These are phyloP conservation scores for Siniperca undulata DNA, from an alignment of 2,797 vertebrate species.

Conservation along the genomic window DNA sequence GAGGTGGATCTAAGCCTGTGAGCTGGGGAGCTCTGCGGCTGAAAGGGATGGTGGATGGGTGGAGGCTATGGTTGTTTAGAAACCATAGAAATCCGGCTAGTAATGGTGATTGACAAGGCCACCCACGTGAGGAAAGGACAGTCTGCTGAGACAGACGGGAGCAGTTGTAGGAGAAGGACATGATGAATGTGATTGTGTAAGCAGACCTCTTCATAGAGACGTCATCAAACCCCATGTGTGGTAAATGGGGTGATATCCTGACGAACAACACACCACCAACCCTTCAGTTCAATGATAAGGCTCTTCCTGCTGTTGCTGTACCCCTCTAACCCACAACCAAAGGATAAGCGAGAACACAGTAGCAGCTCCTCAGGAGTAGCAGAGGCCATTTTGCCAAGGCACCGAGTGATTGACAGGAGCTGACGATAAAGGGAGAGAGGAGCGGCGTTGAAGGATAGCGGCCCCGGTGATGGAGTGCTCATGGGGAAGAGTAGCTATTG, in stretches of 20 bases:
- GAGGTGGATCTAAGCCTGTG: constrained; percentile 52
- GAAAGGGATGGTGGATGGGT: constrained; percentile 49
- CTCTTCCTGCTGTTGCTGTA: constrained; percentile 41
- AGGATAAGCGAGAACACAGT: constrained; percentile 68
- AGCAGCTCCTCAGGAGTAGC: constrained; percentile 52
- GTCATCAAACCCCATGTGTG: constrained; percentile 36
- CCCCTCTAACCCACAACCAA: constrained; percentile 57
- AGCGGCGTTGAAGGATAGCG: constrained; percentile 76
- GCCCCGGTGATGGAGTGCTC: constrained; percentile 80
- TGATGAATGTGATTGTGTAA: constrained; percentile 28
- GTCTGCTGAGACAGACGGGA: constrained; percentile 20
- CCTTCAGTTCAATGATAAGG: constrained; percentile 58
- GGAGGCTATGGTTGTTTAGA: constrained; percentile 53
- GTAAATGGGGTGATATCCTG: constrained; percentile 40
- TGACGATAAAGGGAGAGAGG: constrained; percentile 78
- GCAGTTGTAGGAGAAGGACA: constrained; percentile 16
- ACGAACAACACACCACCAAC: constrained; percentile 31
- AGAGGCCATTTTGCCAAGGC: constrained; percentile 70
- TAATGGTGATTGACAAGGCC: constrained; percentile 77
- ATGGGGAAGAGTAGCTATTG: constrained; percentile 81
- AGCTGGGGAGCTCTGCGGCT: constrained; percentile 52
- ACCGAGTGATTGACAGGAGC: constrained; percentile 77
- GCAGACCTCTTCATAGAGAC: constrained; percentile 21
- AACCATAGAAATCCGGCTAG: constrained; percentile 53
- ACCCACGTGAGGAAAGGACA: constrained; percentile 57